Evolutionary conservation across 2,888 invertebrate species (phyloP).

Genomic region (Perithous albicinctus): DNA sequence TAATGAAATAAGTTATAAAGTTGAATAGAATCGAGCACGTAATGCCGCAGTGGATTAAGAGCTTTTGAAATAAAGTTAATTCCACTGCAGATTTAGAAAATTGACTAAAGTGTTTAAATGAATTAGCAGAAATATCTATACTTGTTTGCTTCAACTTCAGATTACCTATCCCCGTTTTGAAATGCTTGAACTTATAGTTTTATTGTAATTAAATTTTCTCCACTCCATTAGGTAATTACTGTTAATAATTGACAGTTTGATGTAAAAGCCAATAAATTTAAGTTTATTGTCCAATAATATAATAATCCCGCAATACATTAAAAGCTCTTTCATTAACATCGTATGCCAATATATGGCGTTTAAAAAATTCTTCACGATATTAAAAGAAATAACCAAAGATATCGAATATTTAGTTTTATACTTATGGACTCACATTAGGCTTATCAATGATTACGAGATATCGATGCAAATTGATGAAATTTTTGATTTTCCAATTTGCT

Average conservation of each 20-base stretch:
- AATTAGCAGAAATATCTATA: neutral
- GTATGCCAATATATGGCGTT: neutral
- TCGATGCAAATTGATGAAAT: slow-evolving; percentile 7
- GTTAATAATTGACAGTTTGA: too few species aligned
- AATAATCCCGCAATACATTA: neutral
- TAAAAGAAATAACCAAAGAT: neutral
- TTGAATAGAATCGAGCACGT: too few species aligned
- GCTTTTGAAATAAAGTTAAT: too few species aligned
- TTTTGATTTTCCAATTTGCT: slow-evolving; percentile 3
- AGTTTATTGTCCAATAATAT: neutral
- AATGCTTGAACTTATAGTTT: neutral
- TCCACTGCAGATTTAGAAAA: neutral
- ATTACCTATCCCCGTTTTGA: neutral
- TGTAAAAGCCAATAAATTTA: neutral
- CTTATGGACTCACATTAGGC: neutral
- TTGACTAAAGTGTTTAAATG: neutral
- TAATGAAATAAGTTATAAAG: too few species aligned
- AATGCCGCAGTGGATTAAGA: too few species aligned
- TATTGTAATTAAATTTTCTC: neutral
- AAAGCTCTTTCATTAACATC: neutral
- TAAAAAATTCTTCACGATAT: neutral
- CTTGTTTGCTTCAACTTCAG: neutral
- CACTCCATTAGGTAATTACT: neutral
- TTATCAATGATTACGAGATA: neutral
- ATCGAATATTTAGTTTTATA: neutral